These are phyloP conservation scores for Phalangium opilio DNA, from an alignment of 2,888 invertebrate species.

Conservation along the genomic window DNA sequence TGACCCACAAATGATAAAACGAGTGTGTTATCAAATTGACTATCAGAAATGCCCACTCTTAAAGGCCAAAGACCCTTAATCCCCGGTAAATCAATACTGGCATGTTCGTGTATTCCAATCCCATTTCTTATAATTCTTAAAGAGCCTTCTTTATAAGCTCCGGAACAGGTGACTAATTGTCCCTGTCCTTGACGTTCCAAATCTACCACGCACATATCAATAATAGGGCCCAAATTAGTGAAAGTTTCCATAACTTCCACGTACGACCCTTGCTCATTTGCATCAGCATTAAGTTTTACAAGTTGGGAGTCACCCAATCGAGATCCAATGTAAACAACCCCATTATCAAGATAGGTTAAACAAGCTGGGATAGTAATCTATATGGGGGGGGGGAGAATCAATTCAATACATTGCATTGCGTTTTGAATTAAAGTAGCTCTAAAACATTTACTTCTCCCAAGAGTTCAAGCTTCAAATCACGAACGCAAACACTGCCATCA, in stretches of 20 bases:
- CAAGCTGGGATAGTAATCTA: slow-evolving; percentile 70
- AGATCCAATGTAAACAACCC: slow-evolving; percentile 85
- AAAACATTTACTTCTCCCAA: slow-evolving; percentile 43
- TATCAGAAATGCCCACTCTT: slow-evolving; percentile 42
- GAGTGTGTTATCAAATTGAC: slow-evolving; percentile 61
- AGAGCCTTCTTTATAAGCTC: slow-evolving; percentile 92
- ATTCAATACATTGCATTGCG: too few species aligned
- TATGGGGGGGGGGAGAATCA: too few species aligned
- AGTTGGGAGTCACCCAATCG: slow-evolving; percentile 92
- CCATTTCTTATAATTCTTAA: slow-evolving; percentile 93
- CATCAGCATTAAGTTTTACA: slow-evolving; percentile 65
- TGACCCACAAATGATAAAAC: slow-evolving; percentile 94
- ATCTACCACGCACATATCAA: slow-evolving; percentile 96
- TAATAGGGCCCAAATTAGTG: slow-evolving; percentile 91
- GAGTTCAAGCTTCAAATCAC: slow-evolving; percentile 82
- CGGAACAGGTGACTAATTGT: slow-evolving; percentile 86
- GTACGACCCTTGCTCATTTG: slow-evolving; percentile 73
- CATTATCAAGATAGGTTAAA: slow-evolving; percentile 94
- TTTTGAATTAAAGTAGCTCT: slow-evolving; percentile 2
- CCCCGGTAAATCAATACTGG: slow-evolving; percentile 88
- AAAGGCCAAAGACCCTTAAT: slow-evolving; percentile 98
- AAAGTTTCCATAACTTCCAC: slow-evolving; percentile 90
- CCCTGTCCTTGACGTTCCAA: slow-evolving; percentile 80
- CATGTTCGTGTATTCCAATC: slow-evolving; percentile 96
- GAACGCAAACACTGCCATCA: slow-evolving; percentile 60